Percentiles rank a stretch among this genome's conserved stretches.
Conservation (phyloP, 2,888 invertebrate species). For the Acleris sparsana region DNA sequence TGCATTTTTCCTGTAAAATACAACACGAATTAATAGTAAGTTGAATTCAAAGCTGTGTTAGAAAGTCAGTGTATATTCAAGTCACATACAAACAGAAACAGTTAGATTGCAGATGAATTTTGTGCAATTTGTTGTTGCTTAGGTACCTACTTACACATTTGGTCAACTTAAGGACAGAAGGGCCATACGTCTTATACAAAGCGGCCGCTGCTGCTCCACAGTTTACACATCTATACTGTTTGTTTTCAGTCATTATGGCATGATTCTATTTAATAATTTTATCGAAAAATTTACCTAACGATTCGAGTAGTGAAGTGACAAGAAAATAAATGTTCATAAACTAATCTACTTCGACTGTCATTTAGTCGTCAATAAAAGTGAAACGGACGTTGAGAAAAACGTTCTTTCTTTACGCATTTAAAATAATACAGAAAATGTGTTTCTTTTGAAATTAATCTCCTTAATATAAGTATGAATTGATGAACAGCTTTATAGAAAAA, state of each 20-base stretch:
- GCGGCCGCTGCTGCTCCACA: slow-evolving; percentile 86
- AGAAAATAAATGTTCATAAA: slow-evolving; percentile 12
- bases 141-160: slow-evolving; percentile 92
- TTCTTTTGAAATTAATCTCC: too few species aligned
- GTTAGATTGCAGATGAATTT: too few species aligned
- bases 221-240: slow-evolving; percentile 84
- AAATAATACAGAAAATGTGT: too few species aligned
- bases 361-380: not conserved
- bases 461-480: too few species aligned
- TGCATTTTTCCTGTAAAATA: slow-evolving; percentile 87
- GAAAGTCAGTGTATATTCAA: too few species aligned
- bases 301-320: not conserved
- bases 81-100: too few species aligned
- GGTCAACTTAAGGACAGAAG: slow-evolving; percentile 87
- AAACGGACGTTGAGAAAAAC: too few species aligned
- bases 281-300: not conserved
- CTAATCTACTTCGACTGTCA: not conserved
- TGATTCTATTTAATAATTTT: not conserved
- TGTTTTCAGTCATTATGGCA: slow-evolving; percentile 39
- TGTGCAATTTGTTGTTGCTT: not conserved
- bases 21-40: not conserved
- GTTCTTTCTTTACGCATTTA: too few species aligned
- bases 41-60: too few species aligned
- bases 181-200: slow-evolving; percentile 87
- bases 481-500: too few species aligned